Evolutionary conservation across 2,113 vertebrate genomes (phyloP), one percentile per base, ranked within the genome.

Genomic region (Turnix velox): DNA sequence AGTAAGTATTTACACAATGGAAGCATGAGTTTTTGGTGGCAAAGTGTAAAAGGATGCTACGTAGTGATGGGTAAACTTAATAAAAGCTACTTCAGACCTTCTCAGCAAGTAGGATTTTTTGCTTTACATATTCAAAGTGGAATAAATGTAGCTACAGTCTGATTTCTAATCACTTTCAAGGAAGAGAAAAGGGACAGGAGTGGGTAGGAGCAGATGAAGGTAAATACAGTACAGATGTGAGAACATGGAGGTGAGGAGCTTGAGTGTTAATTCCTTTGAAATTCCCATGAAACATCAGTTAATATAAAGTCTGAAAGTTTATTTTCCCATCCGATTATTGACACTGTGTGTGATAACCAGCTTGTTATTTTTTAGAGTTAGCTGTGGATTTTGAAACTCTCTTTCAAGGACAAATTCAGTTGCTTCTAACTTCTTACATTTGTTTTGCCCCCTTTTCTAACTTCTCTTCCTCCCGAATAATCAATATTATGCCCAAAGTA

Each of bases 1-100:
- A 92, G 96, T 91, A 77, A 96, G 96, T 96, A 45, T 84, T 97
- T 94, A 84, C 87, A 93, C 93, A 90, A 57, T 15, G 87, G 90
- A 63, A 94, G 87, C 91, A 66, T 73, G 93, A 95, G 85, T 66
- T 96, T 93, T 96, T 84, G 87, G 71, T 78, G 94, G 92, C 67
- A 82, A 94, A 74, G 84, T 40, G 40, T 92, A 88, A 94, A 94
- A 94, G 42, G 84, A 90, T 88, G 90, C 78, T 79, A 6, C 28
- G 4, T 73, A 40, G 66, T 55, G 65, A 45, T 51, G 62, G 86
- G 68, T 69, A 46, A 87, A 94, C n/a, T 51, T 55, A n/a, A 66
- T 82, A 76, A 87, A 96, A 87, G 57, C 85, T 62, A 35, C 57
- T 58, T 77, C n/a, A 40, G 72, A 42, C 23, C 67, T 90, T 58